Conservation (phyloP, 2,888 invertebrate genomes). For the Aporophyla nigra region DNA sequence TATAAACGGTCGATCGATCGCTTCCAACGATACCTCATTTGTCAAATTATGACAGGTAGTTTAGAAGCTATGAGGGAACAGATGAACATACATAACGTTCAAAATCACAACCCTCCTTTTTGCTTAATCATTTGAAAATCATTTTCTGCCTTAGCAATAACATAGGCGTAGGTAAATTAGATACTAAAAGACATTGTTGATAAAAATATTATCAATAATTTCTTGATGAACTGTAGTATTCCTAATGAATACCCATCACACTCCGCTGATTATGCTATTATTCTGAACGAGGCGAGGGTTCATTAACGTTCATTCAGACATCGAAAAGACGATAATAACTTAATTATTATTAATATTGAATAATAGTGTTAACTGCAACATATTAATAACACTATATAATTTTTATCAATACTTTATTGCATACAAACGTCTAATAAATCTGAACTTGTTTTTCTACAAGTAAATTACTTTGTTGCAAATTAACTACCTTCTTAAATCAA, state of each 20-base stretch:
- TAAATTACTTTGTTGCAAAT: conserved; percentile 49
- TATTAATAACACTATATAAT: conserved; percentile 15
- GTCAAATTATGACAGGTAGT: too few relatives aligned
- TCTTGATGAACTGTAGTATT: not conserved
- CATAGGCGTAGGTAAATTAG: not conserved
- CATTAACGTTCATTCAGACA: not conserved
- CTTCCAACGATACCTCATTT: too few relatives aligned
- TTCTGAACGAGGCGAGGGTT: conserved; percentile 5
- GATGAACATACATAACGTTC: too few relatives aligned
- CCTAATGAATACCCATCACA: not conserved
- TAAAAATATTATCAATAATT: not conserved
- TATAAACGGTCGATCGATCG: too few relatives aligned
- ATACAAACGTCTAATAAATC: conserved; percentile 66
- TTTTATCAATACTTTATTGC: conserved; percentile 62
- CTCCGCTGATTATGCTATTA: too few relatives aligned
- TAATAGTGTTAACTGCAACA: conserved; percentile 12
- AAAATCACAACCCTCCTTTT: too few relatives aligned
- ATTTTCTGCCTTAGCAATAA: not conserved
- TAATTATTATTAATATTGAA: conserved; percentile 18
- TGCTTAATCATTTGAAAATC: not conserved
- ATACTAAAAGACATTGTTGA: not conserved
- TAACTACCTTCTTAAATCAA: conserved; percentile 51
- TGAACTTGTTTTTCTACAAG: conserved; percentile 66
- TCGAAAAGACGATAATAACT: not conserved
- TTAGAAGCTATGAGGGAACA: too few relatives aligned